Evolutionary conservation across 2,797 vertebrate species (phyloP).

Genomic region (Odontamblyopus lacepedii): DNA sequence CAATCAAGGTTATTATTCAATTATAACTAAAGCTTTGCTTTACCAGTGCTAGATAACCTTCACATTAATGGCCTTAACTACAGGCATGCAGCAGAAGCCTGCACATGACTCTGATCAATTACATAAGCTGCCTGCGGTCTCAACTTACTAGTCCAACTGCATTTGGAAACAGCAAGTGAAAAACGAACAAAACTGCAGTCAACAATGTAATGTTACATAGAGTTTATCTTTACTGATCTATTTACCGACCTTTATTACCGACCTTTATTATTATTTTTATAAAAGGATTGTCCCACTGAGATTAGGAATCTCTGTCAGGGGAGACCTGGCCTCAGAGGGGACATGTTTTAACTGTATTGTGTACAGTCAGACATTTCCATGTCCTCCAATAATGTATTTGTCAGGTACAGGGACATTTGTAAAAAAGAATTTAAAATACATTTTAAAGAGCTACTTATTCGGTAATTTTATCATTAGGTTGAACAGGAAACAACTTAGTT

Average conservation of each 20-base stretch:
- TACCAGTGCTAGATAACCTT: slow-evolving; percentile 9
- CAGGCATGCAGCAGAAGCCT: slow-evolving; percentile 16
- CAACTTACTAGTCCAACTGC: not conserved
- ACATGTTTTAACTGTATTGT: not conserved
- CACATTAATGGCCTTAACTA: slow-evolving; percentile 33
- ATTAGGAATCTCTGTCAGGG: not conserved
- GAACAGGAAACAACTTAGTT: not conserved
- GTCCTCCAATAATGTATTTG: not conserved
- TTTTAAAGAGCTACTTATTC: not conserved
- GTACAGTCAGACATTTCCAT: not conserved
- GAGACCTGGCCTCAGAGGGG: not conserved
- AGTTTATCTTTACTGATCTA: not conserved
- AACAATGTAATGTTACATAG: not conserved
- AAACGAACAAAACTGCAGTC: not conserved
- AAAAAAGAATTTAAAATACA: not conserved
- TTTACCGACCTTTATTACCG: not conserved
- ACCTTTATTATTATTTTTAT: too few relatives aligned
- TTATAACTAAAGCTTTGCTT: slow-evolving; percentile 38
- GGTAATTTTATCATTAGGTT: not conserved
- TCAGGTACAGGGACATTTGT: not conserved
- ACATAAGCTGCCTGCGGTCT: not conserved
- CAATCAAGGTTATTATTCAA: slow-evolving; percentile 27
- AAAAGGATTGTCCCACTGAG: not conserved
- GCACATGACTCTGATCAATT: slow-evolving; percentile 22
- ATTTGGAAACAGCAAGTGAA: not conserved